A percentile compares a stretch with the other conserved stretches of the same genome.
These are phyloP conservation scores for Pteropus rufus DNA, from an alignment of 2,797 vertebrate genomes.

Conservation along the genomic window DNA sequence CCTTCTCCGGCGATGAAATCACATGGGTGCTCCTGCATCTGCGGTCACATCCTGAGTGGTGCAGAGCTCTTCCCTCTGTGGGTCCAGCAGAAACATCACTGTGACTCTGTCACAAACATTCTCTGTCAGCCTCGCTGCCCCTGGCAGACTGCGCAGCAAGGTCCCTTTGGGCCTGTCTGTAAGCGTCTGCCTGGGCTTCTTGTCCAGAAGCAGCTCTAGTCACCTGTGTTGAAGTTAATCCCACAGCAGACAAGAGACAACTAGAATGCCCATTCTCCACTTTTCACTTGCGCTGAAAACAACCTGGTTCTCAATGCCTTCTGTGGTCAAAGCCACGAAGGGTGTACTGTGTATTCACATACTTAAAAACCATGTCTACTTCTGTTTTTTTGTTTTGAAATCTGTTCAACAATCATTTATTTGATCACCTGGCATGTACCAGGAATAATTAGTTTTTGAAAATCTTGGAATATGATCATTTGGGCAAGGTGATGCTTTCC, in stretches of 20 bases:
- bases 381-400: not conserved
- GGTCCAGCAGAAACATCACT: not conserved
- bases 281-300: not conserved
- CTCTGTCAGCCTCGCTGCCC: not conserved
- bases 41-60: not conserved
- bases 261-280: accelerated
- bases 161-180: not conserved
- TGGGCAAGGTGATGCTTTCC: not conserved
- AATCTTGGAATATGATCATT: not conserved
- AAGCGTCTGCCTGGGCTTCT: not conserved
- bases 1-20: not conserved
- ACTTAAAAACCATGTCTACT: not conserved
- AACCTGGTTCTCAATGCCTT: not conserved
- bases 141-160: not conserved
- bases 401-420: not conserved
- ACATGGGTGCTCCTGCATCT: not conserved
- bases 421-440: not conserved
- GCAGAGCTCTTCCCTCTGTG: not conserved
- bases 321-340: not conserved
- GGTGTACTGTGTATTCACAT: accelerated
- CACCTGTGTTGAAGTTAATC: not conserved
- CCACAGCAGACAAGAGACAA: not conserved
- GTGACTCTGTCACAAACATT: not conserved
- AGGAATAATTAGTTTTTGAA: not conserved
- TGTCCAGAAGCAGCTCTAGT: not conserved